Conservation (phyloP, 1,140 invertebrate species). For the Euglossa dilemma region DNA sequence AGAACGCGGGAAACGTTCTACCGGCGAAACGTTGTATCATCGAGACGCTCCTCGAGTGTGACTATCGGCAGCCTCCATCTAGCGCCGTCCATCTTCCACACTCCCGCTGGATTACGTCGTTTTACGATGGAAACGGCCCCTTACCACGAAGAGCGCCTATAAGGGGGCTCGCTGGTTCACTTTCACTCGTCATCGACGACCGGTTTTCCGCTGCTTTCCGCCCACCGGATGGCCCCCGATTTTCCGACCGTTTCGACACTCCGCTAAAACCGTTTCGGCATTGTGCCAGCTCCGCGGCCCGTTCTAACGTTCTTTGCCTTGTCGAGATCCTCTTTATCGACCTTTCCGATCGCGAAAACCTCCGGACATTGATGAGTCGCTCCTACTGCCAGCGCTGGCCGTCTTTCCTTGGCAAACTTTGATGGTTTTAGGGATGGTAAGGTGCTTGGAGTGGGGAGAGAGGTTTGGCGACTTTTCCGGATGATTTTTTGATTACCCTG, state of each 20-base stretch:
- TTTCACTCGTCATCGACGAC: conserved; percentile 79
- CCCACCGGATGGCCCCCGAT: conserved; percentile 55
- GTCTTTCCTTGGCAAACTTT: background rate
- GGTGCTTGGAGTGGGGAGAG: too few relatives aligned
- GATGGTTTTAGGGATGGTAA: background rate
- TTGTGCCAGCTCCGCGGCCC: background rate
- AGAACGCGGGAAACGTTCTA: conserved; percentile 13
- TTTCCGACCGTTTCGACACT: conserved; percentile 62
- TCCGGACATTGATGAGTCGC: background rate
- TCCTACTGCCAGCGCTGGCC: too few relatives aligned
- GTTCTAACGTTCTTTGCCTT: background rate
- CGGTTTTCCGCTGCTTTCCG: conserved; percentile 71
- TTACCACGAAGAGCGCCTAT: conserved; percentile 76
- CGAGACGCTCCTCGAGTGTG: conserved; percentile 69
- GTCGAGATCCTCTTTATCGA: background rate
- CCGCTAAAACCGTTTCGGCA: conserved; percentile 3
- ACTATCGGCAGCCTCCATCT: conserved; percentile 76
- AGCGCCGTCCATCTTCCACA: conserved; percentile 59
- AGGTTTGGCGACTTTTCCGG: too few relatives aligned
- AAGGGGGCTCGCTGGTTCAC: conserved; percentile 61
- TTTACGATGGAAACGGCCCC: conserved; percentile 62
- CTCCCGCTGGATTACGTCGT: conserved; percentile 59
- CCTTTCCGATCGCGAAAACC: background rate
- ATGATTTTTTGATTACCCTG: too few relatives aligned
- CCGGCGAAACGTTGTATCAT: conserved; percentile 72